Base-by-base conservation (phyloP, 2,888 invertebrate genomes). In the Globia sparganii region DNA sequence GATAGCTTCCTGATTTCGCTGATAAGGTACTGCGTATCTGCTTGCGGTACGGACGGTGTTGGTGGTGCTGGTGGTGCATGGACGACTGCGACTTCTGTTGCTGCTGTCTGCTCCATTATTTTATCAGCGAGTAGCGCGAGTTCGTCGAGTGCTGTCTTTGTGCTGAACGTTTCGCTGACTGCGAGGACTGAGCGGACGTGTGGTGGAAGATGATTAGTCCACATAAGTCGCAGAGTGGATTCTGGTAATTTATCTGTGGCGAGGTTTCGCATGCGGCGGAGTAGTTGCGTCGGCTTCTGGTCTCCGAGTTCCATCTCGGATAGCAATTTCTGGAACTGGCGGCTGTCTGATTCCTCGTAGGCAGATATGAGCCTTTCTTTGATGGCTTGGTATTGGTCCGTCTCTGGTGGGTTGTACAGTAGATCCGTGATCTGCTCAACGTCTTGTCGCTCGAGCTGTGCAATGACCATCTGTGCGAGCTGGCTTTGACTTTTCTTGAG, bases 271-370 rank as follows among this genome's bases (percentile, higher is more conserved):
- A 40, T 64, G 64, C n/a, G n/a, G 37, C 37, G 64, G n/a, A 40
- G 64, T n/a, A 64, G n/a, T n/a, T 64, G n/a, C 25, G 64, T 64
- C 64, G 64, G 37, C 37, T 64, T 40, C 37, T 64, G 37, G 8
- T 64, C 64, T n/a, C 40, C 64, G n/a, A 40, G 62, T 64, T 64
- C 64, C 64, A 66, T 66, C 4, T 46, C 18, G 43, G 43, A 43
- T 13, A 43, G 13, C 43, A 43, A 13, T 43, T 43, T 43, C 13
- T 43, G 13, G 43, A 43, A 43, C 13, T 43, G 43, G 43, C 43
- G 43, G 13, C 43, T 43, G 43, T 43, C 43, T 13, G 43, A 43
- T 43, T 43, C 43, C 43, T 43, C 43, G 43, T 43, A 43, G 43
- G 43, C 8, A 3, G 43, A 43, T 43, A 43, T 43, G 43, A 43